phyloP scores from a whole-genome alignment of 2,797 vertebrate genomes.

The Nothura maculosa region DNA sequence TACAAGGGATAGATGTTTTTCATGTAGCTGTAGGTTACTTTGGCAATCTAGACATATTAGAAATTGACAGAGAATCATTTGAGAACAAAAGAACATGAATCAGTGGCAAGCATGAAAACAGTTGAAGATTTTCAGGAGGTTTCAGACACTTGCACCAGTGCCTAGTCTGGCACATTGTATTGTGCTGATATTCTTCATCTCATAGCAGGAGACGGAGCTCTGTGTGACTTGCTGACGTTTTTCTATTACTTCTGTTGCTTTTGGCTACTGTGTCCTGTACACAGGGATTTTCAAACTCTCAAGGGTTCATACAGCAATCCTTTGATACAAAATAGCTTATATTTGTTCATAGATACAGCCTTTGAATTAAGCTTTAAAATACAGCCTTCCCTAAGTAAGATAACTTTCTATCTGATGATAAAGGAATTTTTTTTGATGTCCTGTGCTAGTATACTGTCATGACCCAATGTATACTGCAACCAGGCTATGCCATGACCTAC shows the following conservation, averaged over 20 bases:
- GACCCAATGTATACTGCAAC: not conserved
- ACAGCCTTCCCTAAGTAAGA: not conserved
- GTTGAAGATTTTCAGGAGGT: not conserved
- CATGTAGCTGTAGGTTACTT: not conserved
- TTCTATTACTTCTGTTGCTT: not conserved
- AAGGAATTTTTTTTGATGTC: not conserved
- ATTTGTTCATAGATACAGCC: constrained; percentile 21
- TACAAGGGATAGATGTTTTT: not conserved
- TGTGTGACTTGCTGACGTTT: not conserved
- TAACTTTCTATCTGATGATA: not conserved
- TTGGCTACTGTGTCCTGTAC: not conserved
- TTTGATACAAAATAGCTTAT: constrained; percentile 44
- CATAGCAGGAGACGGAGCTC: not conserved
- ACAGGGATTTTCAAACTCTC: not conserved
- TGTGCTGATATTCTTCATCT: not conserved
- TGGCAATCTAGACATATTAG: not conserved
- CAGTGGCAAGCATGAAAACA: not conserved
- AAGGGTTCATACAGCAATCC: not conserved
- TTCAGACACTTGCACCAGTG: not conserved
- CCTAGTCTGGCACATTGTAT: not conserved
- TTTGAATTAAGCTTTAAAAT: constrained; percentile 62
- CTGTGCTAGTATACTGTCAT: not conserved
- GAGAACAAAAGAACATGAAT: not conserved
- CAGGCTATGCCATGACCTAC: not conserved
- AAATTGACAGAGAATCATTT: not conserved